phyloP scores from a whole-genome alignment of 2,113 vertebrate genomes.

The Eolophus roseicapilla region DNA sequence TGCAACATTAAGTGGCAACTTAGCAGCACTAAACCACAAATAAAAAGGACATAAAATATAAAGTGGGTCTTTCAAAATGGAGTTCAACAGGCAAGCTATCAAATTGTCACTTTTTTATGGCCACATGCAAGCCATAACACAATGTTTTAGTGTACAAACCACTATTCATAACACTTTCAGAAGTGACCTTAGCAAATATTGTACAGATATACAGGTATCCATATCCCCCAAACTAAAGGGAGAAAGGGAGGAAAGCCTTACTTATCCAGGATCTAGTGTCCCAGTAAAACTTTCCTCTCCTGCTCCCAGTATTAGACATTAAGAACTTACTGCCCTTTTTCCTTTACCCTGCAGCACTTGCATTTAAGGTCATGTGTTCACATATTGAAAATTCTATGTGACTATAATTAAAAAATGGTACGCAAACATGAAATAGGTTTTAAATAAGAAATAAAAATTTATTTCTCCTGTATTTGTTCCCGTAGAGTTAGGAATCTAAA shows the following conservation, averaged over 20 bases:
- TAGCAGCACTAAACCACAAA: background rate
- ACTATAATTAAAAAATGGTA: background rate
- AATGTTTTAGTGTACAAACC: background rate
- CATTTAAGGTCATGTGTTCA: background rate
- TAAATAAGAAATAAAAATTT: background rate
- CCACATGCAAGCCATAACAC: background rate
- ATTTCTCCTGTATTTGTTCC: background rate
- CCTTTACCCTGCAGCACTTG: background rate
- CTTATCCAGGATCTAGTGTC: background rate
- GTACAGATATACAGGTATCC: background rate
- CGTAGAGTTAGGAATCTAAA: conserved; percentile 12
- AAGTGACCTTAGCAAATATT: background rate
- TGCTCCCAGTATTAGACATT: background rate
- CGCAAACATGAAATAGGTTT: background rate
- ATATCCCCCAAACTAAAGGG: background rate
- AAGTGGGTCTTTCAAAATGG: background rate
- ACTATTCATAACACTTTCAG: background rate
- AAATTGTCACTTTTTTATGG: background rate
- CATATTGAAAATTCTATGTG: background rate
- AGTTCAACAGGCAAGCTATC: background rate
- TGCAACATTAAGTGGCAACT: background rate
- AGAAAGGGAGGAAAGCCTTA: background rate
- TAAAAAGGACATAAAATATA: background rate
- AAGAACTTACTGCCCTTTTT: background rate
- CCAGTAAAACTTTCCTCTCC: background rate